Conservation (phyloP, 2,888 invertebrate genomes). For the Acrobasis repandana region DNA sequence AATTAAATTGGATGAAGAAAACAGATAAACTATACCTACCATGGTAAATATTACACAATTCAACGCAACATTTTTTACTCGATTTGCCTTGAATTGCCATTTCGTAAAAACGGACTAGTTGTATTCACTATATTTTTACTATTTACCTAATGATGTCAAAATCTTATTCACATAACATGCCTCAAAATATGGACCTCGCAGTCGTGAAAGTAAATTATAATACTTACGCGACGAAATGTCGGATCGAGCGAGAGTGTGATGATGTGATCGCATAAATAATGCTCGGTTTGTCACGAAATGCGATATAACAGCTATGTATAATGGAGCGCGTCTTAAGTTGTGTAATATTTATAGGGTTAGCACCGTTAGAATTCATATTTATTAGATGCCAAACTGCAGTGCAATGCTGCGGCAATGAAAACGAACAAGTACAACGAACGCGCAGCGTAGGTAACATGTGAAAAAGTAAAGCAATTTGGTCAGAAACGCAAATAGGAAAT, state of each 20-base stretch:
- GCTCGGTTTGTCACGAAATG: constrained; percentile 11
- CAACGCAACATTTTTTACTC: not conserved
- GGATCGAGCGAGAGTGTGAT: constrained; percentile 39
- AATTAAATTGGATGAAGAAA: not conserved
- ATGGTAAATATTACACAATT: not conserved
- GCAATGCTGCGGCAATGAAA: no score
- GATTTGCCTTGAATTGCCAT: no score
- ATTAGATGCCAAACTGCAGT: no score
- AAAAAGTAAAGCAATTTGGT: no score
- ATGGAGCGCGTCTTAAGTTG: not conserved
- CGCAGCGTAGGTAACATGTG: no score
- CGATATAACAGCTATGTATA: not conserved
- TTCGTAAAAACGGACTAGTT: not conserved
- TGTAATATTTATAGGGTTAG: not conserved
- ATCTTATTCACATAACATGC: constrained; percentile 1
- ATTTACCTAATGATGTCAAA: not conserved
- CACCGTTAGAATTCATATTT: no score
- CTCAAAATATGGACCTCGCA: constrained; percentile 24
- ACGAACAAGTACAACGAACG: no score
- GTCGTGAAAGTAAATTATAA: constrained; percentile 42
- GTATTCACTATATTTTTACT: no score
- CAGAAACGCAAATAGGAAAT: no score
- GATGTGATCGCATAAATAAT: constrained; percentile 37
- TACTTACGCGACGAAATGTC: constrained; percentile 41
- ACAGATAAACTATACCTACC: not conserved